These are phyloP conservation scores for Excalfactoria chinensis DNA, from an alignment of 2,113 vertebrate species.

Conservation along the genomic window DNA sequence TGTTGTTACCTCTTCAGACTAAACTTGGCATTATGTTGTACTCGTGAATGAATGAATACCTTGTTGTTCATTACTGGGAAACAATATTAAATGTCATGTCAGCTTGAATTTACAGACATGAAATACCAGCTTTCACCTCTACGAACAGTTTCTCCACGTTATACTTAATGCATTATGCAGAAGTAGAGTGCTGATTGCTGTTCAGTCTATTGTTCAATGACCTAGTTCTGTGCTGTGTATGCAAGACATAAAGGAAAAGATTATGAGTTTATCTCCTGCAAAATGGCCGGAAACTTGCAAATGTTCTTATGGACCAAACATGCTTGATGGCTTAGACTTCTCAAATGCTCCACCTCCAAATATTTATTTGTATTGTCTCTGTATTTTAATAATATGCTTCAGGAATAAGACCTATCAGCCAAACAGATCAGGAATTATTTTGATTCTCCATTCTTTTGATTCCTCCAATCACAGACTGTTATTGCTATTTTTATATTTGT, in stretches of 20 bases:
- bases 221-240: conserved; percentile 90
- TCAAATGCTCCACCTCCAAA: conserved; percentile 59
- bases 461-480: conserved; percentile 13
- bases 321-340: conserved; percentile 49
- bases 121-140: conserved; percentile 92
- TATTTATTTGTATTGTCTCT: conserved; percentile 59
- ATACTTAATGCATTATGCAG: conserved; percentile 99
- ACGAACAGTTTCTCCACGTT: conserved; percentile 90
- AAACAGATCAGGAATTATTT: conserved; percentile 59
- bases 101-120: conserved; percentile 92
- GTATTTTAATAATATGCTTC: conserved; percentile 73
- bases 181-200: conserved; percentile 90
- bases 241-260: conserved; percentile 76
- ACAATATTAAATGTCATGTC: conserved; percentile 99
- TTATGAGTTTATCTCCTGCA: conserved; percentile 50
- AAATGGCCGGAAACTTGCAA: conserved; percentile 71
- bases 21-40: conserved; percentile 91
- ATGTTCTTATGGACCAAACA: conserved; percentile 69
- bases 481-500: conserved; percentile 17
- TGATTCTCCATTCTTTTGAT: conserved; percentile 32
- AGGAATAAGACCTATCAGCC: conserved; percentile 67
- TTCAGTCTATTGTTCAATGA: conserved; percentile 94
- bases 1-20: conserved; percentile 88
- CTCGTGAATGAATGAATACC: conserved; percentile 91
- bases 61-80: conserved; percentile 91